Conservation (phyloP, 2,113 vertebrate genomes). For the Sceloporus tristichus region DNA sequence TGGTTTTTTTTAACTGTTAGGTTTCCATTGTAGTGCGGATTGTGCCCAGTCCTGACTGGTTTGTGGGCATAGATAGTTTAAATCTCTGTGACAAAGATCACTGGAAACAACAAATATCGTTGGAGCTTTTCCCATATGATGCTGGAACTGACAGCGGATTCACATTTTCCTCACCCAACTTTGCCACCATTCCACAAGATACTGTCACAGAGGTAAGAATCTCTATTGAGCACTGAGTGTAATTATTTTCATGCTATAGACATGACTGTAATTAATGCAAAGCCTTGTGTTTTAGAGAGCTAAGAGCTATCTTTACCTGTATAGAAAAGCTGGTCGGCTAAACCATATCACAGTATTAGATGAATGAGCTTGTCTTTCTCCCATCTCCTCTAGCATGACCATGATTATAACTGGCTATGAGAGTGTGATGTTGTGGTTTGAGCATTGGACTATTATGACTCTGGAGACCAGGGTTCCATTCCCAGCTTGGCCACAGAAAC, state of each 20-base stretch:
- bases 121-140: constrained; percentile 91
- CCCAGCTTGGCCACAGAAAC: too few species aligned
- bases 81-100: constrained; percentile 87
- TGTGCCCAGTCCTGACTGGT: constrained; percentile 97
- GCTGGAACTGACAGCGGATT: constrained; percentile 98
- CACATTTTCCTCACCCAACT: constrained; percentile 98
- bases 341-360: neutral
- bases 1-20: constrained; percentile 68
- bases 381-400: too few species aligned
- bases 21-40: constrained; percentile 93
- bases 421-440: too few species aligned
- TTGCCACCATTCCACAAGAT: constrained; percentile 96
- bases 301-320: neutral
- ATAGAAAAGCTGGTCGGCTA: too few species aligned
- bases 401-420: too few species aligned
- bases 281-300: neutral
- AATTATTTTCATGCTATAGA: neutral
- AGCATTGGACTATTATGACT: too few species aligned
- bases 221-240: neutral
- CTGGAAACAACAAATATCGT: constrained; percentile 86
- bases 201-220: constrained; percentile 87
- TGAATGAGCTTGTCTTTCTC: neutral
- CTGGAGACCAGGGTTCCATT: too few species aligned
- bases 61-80: constrained; percentile 91
- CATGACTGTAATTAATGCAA: neutral